Conservation (phyloP, 2,888 invertebrate species). For the Neria commutata region DNA sequence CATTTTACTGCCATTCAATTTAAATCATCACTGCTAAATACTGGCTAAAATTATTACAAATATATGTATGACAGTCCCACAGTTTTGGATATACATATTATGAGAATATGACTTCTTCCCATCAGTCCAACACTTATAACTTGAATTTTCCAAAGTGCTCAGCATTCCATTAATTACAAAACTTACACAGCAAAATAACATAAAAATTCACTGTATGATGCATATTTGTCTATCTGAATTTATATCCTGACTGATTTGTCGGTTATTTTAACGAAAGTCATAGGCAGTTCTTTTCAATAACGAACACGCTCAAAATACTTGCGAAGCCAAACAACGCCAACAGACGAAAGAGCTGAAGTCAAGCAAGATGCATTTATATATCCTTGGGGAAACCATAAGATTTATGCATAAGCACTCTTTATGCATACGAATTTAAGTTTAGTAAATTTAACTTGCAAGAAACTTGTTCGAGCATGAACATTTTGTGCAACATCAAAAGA, state of each 20-base stretch:
- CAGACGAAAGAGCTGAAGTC: constrained; percentile 10
- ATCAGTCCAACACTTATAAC: too few relatives aligned
- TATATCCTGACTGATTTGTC: background rate
- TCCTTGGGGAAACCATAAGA: too few relatives aligned
- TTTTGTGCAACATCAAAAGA: background rate
- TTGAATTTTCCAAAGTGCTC: too few relatives aligned
- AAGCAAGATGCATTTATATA: constrained; percentile 14
- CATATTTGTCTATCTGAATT: constrained; percentile 35
- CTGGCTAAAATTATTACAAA: too few relatives aligned
- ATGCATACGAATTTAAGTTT: background rate
- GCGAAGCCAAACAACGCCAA: background rate
- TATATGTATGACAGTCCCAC: too few relatives aligned
- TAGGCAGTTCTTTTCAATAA: background rate
- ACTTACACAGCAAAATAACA: constrained; percentile 46
- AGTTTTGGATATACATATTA: too few relatives aligned
- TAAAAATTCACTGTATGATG: constrained; percentile 39
- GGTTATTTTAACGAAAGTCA: constrained; percentile 13
- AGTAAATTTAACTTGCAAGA: constrained; percentile 16
- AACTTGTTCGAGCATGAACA: constrained; percentile 36
- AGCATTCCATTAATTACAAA: too few relatives aligned
- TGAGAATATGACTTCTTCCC: too few relatives aligned
- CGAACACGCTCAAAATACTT: constrained; percentile 9
- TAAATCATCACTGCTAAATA: too few relatives aligned
- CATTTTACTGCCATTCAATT: too few relatives aligned
- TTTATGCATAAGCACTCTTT: background rate